Percentiles rank a stretch among this genome's conserved stretches.
Evolutionary conservation across 2,888 invertebrate genomes (phyloP).

Genomic region (Cephonodes hylas): DNA sequence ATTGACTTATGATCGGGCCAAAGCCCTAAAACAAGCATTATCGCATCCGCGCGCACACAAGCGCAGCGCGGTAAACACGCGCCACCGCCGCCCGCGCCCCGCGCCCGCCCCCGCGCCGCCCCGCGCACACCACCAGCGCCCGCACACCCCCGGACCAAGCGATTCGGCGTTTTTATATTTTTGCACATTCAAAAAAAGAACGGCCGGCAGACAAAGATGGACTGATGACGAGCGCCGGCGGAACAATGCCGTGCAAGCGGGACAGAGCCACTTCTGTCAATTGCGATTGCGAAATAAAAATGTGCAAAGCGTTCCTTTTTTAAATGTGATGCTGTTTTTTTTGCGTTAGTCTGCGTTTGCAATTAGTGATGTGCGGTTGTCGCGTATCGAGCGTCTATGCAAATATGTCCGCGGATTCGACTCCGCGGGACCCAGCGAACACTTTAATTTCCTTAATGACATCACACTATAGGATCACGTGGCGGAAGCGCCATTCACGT

Average conservation of each 20-base stretch:
- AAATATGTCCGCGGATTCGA: slow-evolving; percentile 39
- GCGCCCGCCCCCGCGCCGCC: slow-evolving; percentile 44
- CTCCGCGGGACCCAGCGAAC: slow-evolving; percentile 12
- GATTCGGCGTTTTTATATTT: slow-evolving; percentile 80
- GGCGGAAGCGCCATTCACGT: slow-evolving; percentile 58
- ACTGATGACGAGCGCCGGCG: slow-evolving; percentile 71
- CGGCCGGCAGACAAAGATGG: slow-evolving; percentile 77
- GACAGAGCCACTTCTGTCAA: slow-evolving; percentile 71
- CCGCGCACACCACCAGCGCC: slow-evolving; percentile 62
- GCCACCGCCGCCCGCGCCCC: slow-evolving; percentile 55
- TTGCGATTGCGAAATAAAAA: slow-evolving; percentile 76
- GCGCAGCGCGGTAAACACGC: slow-evolving; percentile 51
- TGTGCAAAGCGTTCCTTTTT: slow-evolving; percentile 77
- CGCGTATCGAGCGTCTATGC: slow-evolving; percentile 69
- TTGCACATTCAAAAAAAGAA: slow-evolving; percentile 78
- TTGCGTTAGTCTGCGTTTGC: slow-evolving; percentile 79
- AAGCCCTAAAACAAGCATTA: slow-evolving; percentile 77
- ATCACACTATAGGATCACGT: slow-evolving; percentile 4
- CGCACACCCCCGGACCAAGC: slow-evolving; percentile 59
- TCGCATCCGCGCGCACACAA: slow-evolving; percentile 67
- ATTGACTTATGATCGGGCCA: slow-evolving; percentile 79
- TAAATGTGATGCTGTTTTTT: slow-evolving; percentile 75
- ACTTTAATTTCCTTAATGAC: slow-evolving; percentile 1
- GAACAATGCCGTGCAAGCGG: slow-evolving; percentile 73
- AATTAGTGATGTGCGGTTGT: slow-evolving; percentile 78